phyloP scores from a whole-genome alignment of 2,797 vertebrate genomes.

The Trachurus trachurus region DNA sequence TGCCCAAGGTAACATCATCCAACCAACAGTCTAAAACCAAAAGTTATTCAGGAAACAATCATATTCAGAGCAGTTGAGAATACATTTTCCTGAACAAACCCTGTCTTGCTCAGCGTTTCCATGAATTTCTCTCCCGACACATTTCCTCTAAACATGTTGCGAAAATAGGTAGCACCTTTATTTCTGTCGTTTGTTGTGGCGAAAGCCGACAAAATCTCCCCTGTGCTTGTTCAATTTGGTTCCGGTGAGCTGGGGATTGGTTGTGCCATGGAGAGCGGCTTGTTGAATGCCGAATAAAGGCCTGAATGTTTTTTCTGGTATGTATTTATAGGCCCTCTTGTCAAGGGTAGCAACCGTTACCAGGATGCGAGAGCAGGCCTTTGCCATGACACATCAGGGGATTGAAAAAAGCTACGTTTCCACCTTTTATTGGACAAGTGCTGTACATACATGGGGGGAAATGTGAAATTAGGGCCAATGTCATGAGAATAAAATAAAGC shows the following conservation, averaged over 20 bases:
- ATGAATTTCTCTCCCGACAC: background rate
- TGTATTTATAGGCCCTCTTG: conserved; percentile 78
- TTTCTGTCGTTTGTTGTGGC: conserved; percentile 15
- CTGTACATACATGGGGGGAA: background rate
- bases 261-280: conserved; percentile 43
- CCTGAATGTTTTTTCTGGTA: conserved; percentile 54
- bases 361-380: conserved; percentile 68
- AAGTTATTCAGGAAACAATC: background rate
- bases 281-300: conserved; percentile 62
- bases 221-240: conserved; percentile 37
- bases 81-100: background rate
- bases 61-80: background rate
- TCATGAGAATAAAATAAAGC: conserved; percentile 4
- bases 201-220: conserved; percentile 35
- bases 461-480: background rate
- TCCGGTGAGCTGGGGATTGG: conserved; percentile 24
- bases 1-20: background rate
- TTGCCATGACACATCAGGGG: conserved; percentile 62
- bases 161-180: conserved; percentile 17
- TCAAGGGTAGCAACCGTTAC: conserved; percentile 80
- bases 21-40: background rate
- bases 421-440: conserved; percentile 17
- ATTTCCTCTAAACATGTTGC: background rate
- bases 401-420: conserved; percentile 31
- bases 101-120: background rate